phyloP scores from a whole-genome alignment of 2,113 vertebrate genomes.

The Triplophysa rosa region DNA sequence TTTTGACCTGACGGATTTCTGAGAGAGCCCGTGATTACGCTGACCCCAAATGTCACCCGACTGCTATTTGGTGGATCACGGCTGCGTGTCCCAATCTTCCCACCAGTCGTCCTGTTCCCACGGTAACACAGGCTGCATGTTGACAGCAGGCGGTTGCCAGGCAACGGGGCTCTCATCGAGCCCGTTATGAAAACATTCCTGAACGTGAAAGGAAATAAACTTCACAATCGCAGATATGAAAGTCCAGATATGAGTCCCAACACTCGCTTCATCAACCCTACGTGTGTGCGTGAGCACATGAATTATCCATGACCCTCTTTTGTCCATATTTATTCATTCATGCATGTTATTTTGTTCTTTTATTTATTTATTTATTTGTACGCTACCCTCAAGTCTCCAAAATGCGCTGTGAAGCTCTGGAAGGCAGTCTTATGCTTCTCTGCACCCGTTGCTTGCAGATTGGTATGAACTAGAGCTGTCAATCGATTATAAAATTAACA shows the following conservation, averaged over 20 bases:
- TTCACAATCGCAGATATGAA: slow-evolving; percentile 43
- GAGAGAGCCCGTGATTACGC: neutral
- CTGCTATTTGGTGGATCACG: slow-evolving; percentile 5
- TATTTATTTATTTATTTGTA: neutral
- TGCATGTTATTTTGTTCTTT: neutral
- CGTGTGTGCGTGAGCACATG: slow-evolving; percentile 8
- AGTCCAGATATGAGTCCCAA: slow-evolving; percentile 44
- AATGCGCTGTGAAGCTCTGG: neutral
- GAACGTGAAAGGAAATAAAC: slow-evolving; percentile 46
- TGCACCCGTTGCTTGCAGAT: neutral
- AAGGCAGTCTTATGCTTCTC: neutral
- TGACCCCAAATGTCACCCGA: slow-evolving; percentile 36
- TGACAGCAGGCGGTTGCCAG: slow-evolving; percentile 50
- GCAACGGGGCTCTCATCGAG: slow-evolving; percentile 39
- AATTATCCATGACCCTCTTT: slow-evolving; percentile 14
- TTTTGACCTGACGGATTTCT: slow-evolving; percentile 10
- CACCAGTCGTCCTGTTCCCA: slow-evolving; percentile 43
- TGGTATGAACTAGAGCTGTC: neutral
- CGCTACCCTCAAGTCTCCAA: neutral
- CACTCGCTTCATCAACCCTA: neutral
- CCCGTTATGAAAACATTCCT: slow-evolving; percentile 45
- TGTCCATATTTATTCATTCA: slow-evolving; percentile 15
- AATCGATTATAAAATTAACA: no score
- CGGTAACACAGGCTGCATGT: slow-evolving; percentile 53
- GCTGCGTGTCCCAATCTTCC: slow-evolving; percentile 12